Percentiles rank a stretch among this genome's conserved stretches.
Evolutionary conservation across 2,113 vertebrate species (phyloP).

Genomic region (Motacilla alba): DNA sequence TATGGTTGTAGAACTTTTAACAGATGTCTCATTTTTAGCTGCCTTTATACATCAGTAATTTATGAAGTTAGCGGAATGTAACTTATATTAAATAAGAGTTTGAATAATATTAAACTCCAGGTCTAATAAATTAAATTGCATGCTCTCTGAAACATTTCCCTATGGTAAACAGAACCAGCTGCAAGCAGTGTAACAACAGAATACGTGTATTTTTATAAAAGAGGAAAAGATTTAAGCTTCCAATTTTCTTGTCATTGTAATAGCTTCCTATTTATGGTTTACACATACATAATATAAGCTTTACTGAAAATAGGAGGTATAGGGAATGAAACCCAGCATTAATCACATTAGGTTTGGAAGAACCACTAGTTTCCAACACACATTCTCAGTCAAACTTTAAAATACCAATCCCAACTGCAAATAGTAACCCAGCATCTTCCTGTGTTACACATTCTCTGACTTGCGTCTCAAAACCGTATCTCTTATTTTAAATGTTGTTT

Average conservation of each 20-base stretch:
- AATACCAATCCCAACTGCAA: background rate
- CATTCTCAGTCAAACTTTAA: background rate
- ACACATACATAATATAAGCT: conserved; percentile 12
- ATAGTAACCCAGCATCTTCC: background rate
- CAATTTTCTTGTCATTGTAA: conserved; percentile 76
- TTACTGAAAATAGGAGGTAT: conserved; percentile 24
- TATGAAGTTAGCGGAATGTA: conserved; percentile 76
- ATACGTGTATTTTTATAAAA: conserved; percentile 68
- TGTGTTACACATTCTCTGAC: background rate
- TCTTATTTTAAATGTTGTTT: background rate
- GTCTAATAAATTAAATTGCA: conserved; percentile 77
- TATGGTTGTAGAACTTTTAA: conserved; percentile 45
- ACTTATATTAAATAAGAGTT: conserved; percentile 76
- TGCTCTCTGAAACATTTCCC: conserved; percentile 70
- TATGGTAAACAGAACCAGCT: conserved; percentile 76
- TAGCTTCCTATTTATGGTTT: conserved; percentile 66
- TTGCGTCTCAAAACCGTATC: background rate
- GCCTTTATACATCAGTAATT: conserved; percentile 70
- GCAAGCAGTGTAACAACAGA: conserved; percentile 57
- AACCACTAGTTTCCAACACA: background rate
- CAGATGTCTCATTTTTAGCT: conserved; percentile 76
- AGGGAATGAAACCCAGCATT: conserved; percentile 33
- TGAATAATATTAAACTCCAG: conserved; percentile 73
- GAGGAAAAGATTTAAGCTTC: conserved; percentile 72
- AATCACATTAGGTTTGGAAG: background rate